Evolutionary conservation across 2,113 vertebrate species (phyloP).

Genomic region (Ceratotherium simum): DNA sequence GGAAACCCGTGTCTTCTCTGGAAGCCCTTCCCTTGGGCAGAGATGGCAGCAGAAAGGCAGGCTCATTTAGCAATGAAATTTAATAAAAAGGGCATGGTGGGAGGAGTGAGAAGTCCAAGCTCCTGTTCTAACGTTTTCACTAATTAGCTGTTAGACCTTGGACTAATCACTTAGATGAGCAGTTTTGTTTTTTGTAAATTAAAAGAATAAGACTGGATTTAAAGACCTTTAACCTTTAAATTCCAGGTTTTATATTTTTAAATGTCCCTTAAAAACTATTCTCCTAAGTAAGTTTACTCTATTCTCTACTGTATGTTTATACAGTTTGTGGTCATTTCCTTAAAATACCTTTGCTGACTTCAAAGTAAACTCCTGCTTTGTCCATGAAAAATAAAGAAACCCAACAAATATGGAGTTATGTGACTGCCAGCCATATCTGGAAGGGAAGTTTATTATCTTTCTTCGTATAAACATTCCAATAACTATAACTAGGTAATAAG

Average conservation of each 20-base stretch:
- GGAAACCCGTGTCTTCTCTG: neutral
- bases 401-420: neutral
- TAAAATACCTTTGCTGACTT: neutral
- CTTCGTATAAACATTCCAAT: neutral
- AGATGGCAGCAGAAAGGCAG: neutral
- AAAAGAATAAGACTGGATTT: neutral
- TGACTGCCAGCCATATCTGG: neutral
- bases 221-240: neutral
- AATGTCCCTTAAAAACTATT: neutral
- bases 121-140: neutral
- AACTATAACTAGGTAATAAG: neutral
- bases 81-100: neutral
- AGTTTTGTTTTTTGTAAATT: neutral
- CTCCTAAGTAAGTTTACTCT: neutral
- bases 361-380: slow-evolving; percentile 30
- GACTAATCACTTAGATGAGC: neutral
- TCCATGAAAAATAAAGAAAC: neutral
- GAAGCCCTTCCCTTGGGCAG: neutral
- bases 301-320: neutral
- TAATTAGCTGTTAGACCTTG: neutral
- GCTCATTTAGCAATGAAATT: neutral
- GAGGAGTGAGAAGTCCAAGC: neutral
- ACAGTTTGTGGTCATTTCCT: neutral
- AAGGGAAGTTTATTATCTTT: neutral
- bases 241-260: slow-evolving; percentile 10